Percentiles rank a stretch among this genome's conserved stretches.
Evolutionary conservation across 2,113 vertebrate genomes (phyloP).

Genomic region (Eulemur rufifrons): DNA sequence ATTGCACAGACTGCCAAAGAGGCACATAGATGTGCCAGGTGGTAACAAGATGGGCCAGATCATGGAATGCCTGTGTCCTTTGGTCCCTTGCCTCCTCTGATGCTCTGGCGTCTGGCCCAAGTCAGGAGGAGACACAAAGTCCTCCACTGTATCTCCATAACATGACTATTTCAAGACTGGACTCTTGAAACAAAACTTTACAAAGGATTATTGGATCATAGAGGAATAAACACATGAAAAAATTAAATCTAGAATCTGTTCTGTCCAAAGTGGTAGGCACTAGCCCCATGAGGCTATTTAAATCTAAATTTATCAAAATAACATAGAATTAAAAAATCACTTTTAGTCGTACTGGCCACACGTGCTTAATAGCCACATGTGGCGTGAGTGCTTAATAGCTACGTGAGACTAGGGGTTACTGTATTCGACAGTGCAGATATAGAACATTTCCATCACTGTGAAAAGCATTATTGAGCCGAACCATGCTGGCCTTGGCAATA

Average conservation of each 20-base stretch:
- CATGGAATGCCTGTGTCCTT: rapidly evolving
- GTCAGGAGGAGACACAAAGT: neutral
- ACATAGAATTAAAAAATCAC: neutral
- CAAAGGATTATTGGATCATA: neutral
- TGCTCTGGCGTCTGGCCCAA: neutral
- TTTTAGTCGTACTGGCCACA: neutral
- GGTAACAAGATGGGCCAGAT: too few species aligned
- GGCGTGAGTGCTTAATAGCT: too few species aligned
- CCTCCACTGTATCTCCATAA: neutral
- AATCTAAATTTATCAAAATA: neutral
- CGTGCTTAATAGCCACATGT: too few species aligned
- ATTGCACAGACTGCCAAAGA: neutral
- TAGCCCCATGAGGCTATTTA: neutral
- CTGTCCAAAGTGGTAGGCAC: neutral
- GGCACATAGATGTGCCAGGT: neutral
- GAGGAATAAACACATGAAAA: neutral
- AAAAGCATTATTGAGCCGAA: neutral
- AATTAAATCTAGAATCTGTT: neutral
- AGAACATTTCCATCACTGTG: neutral
- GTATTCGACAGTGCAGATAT: neutral
- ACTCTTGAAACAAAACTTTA: neutral
- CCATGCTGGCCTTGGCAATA: too few species aligned
- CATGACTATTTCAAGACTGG: neutral
- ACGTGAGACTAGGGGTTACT: neutral
- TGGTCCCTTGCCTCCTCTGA: neutral